phyloP scores from a whole-genome alignment of 2,888 invertebrate genomes.

The Shargacucullia verbasci region DNA sequence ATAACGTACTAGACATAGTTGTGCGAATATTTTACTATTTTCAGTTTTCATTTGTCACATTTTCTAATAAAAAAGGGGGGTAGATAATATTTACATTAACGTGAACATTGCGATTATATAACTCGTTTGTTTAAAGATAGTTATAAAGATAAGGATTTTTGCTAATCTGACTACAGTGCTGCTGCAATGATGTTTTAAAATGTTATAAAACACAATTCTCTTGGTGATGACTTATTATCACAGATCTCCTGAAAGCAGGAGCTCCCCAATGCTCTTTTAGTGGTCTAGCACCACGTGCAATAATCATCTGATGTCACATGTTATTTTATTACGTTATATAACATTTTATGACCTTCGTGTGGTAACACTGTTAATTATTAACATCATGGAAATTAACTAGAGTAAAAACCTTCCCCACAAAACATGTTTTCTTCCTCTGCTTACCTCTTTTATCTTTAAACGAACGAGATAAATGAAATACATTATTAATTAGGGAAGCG shows the following conservation, averaged over 20 bases:
- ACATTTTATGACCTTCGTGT: too few relatives aligned
- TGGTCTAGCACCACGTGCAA: too few relatives aligned
- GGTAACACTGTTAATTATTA: too few relatives aligned
- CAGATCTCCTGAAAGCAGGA: too few relatives aligned
- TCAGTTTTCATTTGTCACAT: conserved; percentile 68
- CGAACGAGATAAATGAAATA: conserved; percentile 53
- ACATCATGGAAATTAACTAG: not conserved
- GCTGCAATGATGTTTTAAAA: too few relatives aligned
- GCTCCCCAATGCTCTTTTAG: too few relatives aligned
- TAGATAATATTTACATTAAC: conserved; percentile 60
- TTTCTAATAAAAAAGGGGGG: conserved; percentile 60
- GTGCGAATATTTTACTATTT: conserved; percentile 81
- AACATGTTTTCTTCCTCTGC: conserved; percentile 1
- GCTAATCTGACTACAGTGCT: too few relatives aligned
- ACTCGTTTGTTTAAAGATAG: conserved; percentile 33
- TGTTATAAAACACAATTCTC: too few relatives aligned
- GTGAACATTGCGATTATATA: conserved; percentile 51
- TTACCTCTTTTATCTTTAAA: conserved; percentile 22
- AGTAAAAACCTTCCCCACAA: not conserved
- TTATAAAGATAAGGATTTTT: too few relatives aligned
- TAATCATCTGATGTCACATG: too few relatives aligned
- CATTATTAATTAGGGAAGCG: conserved; percentile 68
- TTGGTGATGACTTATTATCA: too few relatives aligned
- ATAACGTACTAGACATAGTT: conserved; percentile 50
- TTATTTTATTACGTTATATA: too few relatives aligned